Evolutionary conservation across 2,888 invertebrate genomes (phyloP), one percentile per base, ranked within the genome.

Genomic region (Deilephila porcellus): DNA sequence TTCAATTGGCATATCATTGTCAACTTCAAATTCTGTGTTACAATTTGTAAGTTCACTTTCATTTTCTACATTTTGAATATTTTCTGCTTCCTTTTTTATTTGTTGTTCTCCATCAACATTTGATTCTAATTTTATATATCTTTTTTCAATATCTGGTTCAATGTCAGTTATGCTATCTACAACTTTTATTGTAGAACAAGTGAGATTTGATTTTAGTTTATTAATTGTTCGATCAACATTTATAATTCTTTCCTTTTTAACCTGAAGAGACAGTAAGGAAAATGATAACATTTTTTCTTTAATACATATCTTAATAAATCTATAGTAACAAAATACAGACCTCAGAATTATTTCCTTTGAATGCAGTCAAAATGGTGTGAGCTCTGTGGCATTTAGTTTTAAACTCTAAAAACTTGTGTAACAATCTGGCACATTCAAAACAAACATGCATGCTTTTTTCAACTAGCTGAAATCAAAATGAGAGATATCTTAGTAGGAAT

Each of bases 381-480:
- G 85, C 82, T 75, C 76, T 78, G 4, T 75, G 70, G 74, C 84
- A 86, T 78, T 82, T 84, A 52, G 74, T 74, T 56, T 80, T 80
- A 34, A 87, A 86, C n/a, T 79, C 74, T 70, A 81, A 79, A 80
- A 79, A 83, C 59, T 85, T 86, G 0, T 71, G 34, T 1, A 86
- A 72, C n/a, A 83, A 71, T 17, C 78, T 79, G 5, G 79, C 79
- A 79, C 86, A 86, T 74, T 81, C 80, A 75, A 77, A 85, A 76
- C 85, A 86, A 19, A 86, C 75, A 73, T 77, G 64, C 70, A 80
- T 77, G 71, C 77, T 76, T 45, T 52, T 67, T 11, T 59, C 70
- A 60, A 76, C 74, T 62, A 71, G 71, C 80, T 71, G 79, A 73
- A 74, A 76, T 34, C 6, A 67, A 64, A 52, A 6, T 56, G 4